phyloP scores from a whole-genome alignment of 2,113 vertebrate genomes.

The Perca flavescens region DNA sequence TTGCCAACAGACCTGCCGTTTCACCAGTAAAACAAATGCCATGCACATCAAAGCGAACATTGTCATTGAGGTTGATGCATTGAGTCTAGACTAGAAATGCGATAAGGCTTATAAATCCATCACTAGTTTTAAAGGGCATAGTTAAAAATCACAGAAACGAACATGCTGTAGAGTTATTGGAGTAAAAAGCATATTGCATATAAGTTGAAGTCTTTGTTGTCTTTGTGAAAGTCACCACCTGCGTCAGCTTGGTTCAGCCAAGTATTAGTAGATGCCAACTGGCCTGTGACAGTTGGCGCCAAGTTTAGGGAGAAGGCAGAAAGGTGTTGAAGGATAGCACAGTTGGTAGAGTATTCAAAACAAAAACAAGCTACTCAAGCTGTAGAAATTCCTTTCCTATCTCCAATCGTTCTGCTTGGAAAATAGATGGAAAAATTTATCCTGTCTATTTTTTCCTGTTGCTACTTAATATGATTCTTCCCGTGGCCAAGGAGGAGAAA shows the following conservation, averaged over 20 bases:
- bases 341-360: constrained; percentile 42
- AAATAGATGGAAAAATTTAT: constrained; percentile 50
- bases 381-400: constrained; percentile 49
- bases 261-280: constrained; percentile 60
- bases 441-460: constrained; percentile 34
- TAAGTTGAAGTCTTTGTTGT: neutral
- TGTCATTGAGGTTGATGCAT: neutral
- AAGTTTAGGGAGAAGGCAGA: constrained; percentile 23
- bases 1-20: neutral
- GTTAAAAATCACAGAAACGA: neutral
- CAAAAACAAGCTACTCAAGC: constrained; percentile 43
- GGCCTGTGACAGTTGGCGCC: constrained; percentile 60
- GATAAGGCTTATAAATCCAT: neutral
- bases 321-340: constrained; percentile 50
- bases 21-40: neutral
- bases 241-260: constrained; percentile 57
- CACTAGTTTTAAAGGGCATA: neutral
- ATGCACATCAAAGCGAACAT: neutral
- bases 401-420: constrained; percentile 50
- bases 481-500: constrained; percentile 36
- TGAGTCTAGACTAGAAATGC: neutral
- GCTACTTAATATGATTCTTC: constrained; percentile 32
- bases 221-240: constrained; percentile 36
- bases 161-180: neutral
- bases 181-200: neutral